phyloP scores from a whole-genome alignment of 2,888 invertebrate genomes.

The Cosmopolites sordidus region DNA sequence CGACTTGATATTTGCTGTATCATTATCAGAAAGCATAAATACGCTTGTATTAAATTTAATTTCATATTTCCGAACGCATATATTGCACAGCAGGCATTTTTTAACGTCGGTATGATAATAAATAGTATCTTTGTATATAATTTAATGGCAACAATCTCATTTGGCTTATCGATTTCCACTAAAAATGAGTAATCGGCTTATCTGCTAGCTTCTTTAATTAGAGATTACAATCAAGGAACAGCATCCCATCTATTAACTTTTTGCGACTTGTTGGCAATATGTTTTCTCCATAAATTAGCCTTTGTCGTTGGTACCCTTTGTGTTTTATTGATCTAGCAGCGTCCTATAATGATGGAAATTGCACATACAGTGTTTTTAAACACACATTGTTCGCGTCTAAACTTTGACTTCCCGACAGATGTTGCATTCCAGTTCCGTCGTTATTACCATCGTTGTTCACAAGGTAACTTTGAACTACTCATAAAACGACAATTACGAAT shows the following conservation, averaged over 20 bases:
- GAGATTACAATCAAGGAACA: slow-evolving; percentile 11
- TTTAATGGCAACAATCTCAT: not conserved
- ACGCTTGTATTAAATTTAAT: too few relatives aligned
- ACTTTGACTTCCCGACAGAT: slow-evolving; percentile 27
- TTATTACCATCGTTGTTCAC: slow-evolving; percentile 13
- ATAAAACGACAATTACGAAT: slow-evolving; percentile 15
- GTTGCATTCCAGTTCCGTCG: slow-evolving; percentile 12
- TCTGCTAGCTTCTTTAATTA: slow-evolving; percentile 10
- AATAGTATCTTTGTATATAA: too few relatives aligned
- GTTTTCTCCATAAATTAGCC: slow-evolving; percentile 9
- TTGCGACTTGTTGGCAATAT: slow-evolving; percentile 9
- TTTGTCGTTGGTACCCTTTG: slow-evolving; percentile 7
- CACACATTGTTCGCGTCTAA: slow-evolving; percentile 25
- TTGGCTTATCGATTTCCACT: not conserved
- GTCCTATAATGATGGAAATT: slow-evolving; percentile 12
- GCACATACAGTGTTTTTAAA: slow-evolving; percentile 21
- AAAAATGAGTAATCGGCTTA: slow-evolving; percentile 2
- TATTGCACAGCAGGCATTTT: too few relatives aligned
- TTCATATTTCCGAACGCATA: too few relatives aligned
- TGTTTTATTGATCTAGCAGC: slow-evolving; percentile 13
- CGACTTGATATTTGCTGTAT: too few relatives aligned
- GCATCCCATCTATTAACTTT: slow-evolving; percentile 8
- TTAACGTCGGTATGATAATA: too few relatives aligned
- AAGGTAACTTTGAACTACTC: slow-evolving; percentile 11
- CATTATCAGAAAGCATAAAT: too few relatives aligned